These are phyloP conservation scores for Ochlodes sylvanus DNA, from an alignment of 2,888 invertebrate species.

Conservation along the genomic window DNA sequence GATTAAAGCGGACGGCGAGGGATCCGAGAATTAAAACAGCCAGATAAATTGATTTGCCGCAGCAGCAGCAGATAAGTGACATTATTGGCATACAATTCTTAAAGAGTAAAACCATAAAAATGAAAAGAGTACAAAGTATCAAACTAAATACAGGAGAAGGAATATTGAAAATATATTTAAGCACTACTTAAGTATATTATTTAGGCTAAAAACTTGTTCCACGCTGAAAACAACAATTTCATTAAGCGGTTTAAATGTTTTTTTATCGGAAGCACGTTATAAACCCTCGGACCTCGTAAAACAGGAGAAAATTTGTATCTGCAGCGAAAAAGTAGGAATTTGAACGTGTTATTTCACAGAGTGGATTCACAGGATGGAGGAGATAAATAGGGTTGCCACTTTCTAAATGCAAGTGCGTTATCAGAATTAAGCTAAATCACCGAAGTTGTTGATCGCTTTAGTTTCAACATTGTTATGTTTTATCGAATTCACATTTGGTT, in stretches of 20 bases:
- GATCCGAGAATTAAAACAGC: too few relatives aligned
- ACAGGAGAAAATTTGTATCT: not conserved
- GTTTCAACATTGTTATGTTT: not conserved
- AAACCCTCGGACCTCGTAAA: not conserved
- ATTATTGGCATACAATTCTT: too few relatives aligned
- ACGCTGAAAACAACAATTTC: not conserved
- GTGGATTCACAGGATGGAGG: not conserved
- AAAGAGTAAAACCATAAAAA: too few relatives aligned
- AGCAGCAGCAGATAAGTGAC: too few relatives aligned
- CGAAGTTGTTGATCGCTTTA: not conserved
- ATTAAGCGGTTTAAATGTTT: not conserved
- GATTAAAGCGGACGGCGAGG: too few relatives aligned
- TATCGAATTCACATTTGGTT: not conserved
- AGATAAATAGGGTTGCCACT: constrained; percentile 18
- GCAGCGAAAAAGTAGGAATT: not conserved
- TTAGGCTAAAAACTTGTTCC: too few relatives aligned
- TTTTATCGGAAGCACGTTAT: not conserved
- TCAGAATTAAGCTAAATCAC: constrained; percentile 4
- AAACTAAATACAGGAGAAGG: too few relatives aligned
- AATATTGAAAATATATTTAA: too few relatives aligned
- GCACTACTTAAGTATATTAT: too few relatives aligned
- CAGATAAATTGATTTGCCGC: too few relatives aligned
- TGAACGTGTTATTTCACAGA: not conserved
- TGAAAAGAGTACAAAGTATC: too few relatives aligned
- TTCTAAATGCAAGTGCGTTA: not conserved